Percentiles rank a stretch among this genome's conserved stretches.
These are phyloP conservation scores for Hippocampus barbouri DNA, from an alignment of 2,113 vertebrate genomes.

Conservation along the genomic window DNA sequence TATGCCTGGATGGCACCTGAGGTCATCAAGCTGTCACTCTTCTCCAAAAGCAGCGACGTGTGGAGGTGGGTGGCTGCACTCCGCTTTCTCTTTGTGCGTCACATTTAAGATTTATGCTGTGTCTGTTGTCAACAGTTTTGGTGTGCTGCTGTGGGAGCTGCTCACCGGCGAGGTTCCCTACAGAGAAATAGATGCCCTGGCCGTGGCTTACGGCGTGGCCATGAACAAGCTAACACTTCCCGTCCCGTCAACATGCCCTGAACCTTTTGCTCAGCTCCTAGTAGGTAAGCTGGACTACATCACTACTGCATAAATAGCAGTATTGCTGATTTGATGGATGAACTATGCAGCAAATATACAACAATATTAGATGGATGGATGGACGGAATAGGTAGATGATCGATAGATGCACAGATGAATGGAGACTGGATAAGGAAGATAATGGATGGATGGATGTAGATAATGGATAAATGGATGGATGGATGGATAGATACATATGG, in stretches of 20 bases:
- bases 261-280: slow-evolving; percentile 84
- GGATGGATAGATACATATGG: no score
- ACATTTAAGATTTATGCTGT: neutral
- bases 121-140: slow-evolving; percentile 73
- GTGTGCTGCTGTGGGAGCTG: slow-evolving; percentile 89
- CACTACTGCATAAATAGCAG: neutral
- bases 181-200: slow-evolving; percentile 86
- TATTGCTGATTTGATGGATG: no score
- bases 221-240: slow-evolving; percentile 90
- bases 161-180: slow-evolving; percentile 90
- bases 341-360: no score
- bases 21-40: slow-evolving; percentile 86
- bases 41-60: slow-evolving; percentile 91
- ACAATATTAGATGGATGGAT: no score
- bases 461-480: no score
- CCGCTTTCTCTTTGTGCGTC: neutral
- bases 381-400: no score
- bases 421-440: no score
- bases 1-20: slow-evolving; percentile 98
- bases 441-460: no score
- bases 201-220: slow-evolving; percentile 88
- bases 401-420: no score
- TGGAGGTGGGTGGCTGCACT: slow-evolving; percentile 76
- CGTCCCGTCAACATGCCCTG: slow-evolving; percentile 87
- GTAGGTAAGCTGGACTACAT: slow-evolving; percentile 67